phyloP scores from a whole-genome alignment of 2,888 invertebrate genomes.

The Hartigia nigra region DNA sequence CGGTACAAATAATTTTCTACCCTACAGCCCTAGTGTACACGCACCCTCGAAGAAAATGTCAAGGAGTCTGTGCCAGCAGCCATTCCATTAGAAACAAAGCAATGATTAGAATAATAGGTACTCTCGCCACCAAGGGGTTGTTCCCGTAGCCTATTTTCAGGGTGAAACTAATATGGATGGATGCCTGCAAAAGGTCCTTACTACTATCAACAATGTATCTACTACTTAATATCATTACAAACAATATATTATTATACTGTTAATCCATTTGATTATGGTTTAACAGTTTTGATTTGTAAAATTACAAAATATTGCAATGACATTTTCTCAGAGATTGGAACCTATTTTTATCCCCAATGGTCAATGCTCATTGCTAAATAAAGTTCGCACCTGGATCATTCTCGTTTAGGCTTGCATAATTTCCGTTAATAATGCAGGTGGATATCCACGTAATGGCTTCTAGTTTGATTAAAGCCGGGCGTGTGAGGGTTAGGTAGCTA shows the following conservation, averaged over 20 bases:
- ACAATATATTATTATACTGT: background rate
- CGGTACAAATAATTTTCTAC: background rate
- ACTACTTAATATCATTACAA: background rate
- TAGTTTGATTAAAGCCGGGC: background rate
- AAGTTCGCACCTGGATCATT: background rate
- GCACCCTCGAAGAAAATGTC: conserved; percentile 4
- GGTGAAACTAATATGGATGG: background rate
- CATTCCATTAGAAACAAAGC: conserved; percentile 8
- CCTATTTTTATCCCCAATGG: background rate
- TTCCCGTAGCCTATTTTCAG: conserved; percentile 22
- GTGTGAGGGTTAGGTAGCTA: background rate
- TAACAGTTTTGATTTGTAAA: background rate
- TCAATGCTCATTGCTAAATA: background rate
- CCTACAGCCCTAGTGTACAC: background rate
- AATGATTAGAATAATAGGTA: conserved; percentile 23
- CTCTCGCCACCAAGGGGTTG: conserved; percentile 9
- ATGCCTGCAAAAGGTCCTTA: background rate
- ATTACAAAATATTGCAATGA: background rate
- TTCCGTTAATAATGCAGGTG: background rate
- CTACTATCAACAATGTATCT: background rate
- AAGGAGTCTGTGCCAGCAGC: background rate
- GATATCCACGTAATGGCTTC: background rate
- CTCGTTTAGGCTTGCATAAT: background rate
- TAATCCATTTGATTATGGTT: background rate
- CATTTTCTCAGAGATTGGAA: background rate